A percentile compares a stretch with the other conserved stretches of the same genome.
These are phyloP conservation scores for Paguma larvata DNA, from an alignment of 2,797 vertebrate genomes.

Conservation along the genomic window DNA sequence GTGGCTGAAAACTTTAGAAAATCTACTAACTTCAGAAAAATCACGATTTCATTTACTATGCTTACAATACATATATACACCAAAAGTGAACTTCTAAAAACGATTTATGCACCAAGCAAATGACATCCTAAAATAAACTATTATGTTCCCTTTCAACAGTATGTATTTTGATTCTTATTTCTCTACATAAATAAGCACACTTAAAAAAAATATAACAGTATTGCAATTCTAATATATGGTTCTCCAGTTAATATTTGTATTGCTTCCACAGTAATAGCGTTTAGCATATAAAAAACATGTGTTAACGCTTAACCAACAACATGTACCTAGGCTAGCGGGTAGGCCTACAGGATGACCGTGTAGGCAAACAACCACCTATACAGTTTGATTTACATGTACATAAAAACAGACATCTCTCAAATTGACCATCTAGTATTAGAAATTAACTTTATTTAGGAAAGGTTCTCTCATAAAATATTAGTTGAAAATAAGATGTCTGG, in stretches of 20 bases:
- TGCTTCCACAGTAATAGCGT: conserved; percentile 21
- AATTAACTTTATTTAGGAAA: conserved; percentile 22
- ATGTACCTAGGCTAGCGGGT: not conserved
- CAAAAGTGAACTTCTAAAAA: conserved; percentile 18
- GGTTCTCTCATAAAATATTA: conserved; percentile 6
- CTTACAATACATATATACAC: not conserved
- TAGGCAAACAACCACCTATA: not conserved
- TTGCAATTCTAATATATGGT: not conserved
- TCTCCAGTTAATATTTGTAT: conserved; percentile 10
- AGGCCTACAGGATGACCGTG: not conserved
- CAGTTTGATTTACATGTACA: not conserved
- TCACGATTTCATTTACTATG: not conserved
- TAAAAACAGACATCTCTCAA: not conserved
- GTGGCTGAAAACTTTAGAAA: not conserved
- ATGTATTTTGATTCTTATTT: not conserved
- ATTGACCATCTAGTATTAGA: conserved; percentile 36
- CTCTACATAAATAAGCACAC: conserved; percentile 13
- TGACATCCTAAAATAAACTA: conserved; percentile 6
- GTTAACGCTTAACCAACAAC: not conserved
- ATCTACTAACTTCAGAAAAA: not conserved
- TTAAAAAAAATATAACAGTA: conserved; percentile 47
- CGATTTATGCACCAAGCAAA: not conserved
- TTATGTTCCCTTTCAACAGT: not conserved
- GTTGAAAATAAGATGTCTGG: not conserved
- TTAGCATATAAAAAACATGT: conserved; percentile 26